Base-by-base conservation (phyloP, 37 sponge, comb jelly and placozoan species). In the Eunapius fragilis region DNA sequence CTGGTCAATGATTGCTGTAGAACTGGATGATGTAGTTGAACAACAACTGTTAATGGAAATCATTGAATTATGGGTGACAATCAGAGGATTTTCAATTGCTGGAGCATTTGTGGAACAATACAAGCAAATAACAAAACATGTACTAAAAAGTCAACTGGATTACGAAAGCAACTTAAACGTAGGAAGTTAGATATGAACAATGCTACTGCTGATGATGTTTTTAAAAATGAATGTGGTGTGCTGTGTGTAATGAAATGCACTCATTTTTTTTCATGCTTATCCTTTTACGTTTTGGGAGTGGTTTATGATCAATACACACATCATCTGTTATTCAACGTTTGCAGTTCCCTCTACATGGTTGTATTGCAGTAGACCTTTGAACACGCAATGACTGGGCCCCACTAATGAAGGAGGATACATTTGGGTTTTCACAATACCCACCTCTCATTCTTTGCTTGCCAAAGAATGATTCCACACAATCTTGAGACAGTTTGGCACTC, bases 311-410 rank as follows among this genome's bases (percentile, higher is more conserved):
- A 25, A 83, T 72, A 23, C 72, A 32, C 68, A 25, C 26, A 25
- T 28, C 9, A 31, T 77, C 38, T 27, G 70, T 27, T 75, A 31
- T 7, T 31, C 84, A 67, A 83, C 79, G 76, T 68, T 68, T 85
- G 38, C 86, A 85, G 71, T 85, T 85, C 11, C 86, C 86, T 33
- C 86, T 31, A n/a, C 2, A 68, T 2, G 86, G 86, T 35, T 76
- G 47, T 7, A 85, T 24, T 37, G 78, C 86, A 68, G 78, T 45
- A 13, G 86, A 85, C 2, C 78, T 36, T 72, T 85, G 86, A 28
- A 76, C 70, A 27, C 86, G 25, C 4, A 85, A 70, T 77, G 86
- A 85, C n/a, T 49, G 69, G 67, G 86, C 37, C 37, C 78, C 78
- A 76, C 24, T 31, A 27, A 85, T 28, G 67, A 85, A 85, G 11